Base-by-base conservation (phyloP, 2,888 invertebrate genomes). In the Erpobdella octoculata region DNA sequence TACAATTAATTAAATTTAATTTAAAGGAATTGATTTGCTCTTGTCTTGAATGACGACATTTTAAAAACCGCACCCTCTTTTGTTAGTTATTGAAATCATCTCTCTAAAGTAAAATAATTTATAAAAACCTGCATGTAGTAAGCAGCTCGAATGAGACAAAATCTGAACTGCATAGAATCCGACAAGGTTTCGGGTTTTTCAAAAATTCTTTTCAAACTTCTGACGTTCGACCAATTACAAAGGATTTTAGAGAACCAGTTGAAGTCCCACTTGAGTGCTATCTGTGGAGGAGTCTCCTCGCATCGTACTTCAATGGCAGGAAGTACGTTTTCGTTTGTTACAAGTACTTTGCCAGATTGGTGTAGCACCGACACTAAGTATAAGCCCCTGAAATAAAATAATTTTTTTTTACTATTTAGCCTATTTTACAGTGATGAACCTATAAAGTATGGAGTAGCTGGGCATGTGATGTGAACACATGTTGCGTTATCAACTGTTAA, bases 211-310 rank as follows among this genome's bases (percentile, higher is more conserved):
- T 67, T 67, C 18, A 71, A 37, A 48, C 38, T 25, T 31, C 37
- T 66, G 37, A 67, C 67, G 48, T 59, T 67, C 36, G 38, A 12
- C 71, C 71, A 71, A 53, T 67, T 67, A 67, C 71, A 66, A n/a
- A 67, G 21, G 31, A 72, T 70, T 66, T 70, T 72, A 15, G 68
- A 41, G 28, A 72, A 4, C 72, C 72, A 72, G 48, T 72, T 61
- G 25, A 72, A 69, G 37, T 72, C 59, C 9, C 36, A 59, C 28
- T 70, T 46, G 28, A 72, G 72, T 15, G 46, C 28, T 36, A 41
- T n/a, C 1, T 58, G 15, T 18, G 70, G 48, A 15, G 67, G 67
- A 21, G 41, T 65, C 46, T 70, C 46, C 5, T 70, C 72, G 18
- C 46, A 72, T 28, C 58, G 41, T n/a, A 72, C 38, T 48, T 72